These are phyloP conservation scores for Pempheris klunzingeri DNA, from an alignment of 2,797 vertebrate species.

Conservation along the genomic window DNA sequence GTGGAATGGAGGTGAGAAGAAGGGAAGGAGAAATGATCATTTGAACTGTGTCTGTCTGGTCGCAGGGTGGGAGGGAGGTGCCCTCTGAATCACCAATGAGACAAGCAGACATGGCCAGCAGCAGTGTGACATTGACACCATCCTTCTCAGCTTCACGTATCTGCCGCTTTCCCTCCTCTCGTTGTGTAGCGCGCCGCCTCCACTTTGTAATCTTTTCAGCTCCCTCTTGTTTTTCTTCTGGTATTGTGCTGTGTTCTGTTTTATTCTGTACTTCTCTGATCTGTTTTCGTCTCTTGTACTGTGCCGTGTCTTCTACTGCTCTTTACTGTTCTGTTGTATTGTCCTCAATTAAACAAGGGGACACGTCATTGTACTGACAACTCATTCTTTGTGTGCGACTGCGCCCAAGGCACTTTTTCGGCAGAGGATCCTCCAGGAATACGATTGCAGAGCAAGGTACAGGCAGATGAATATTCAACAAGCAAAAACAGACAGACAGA, in stretches of 20 bases:
- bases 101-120: conserved; percentile 45
- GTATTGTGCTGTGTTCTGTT: conserved; percentile 39
- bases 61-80: conserved; percentile 30
- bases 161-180: background rate
- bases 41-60: conserved; percentile 63
- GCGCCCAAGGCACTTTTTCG: conserved; percentile 56
- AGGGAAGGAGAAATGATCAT: conserved; percentile 62
- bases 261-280: conserved; percentile 61
- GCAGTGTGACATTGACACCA: conserved; percentile 46
- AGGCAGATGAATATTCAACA: conserved; percentile 68
- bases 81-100: conserved; percentile 66
- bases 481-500: conserved; percentile 26
- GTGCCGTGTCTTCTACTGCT: conserved; percentile 33
- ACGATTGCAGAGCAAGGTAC: conserved; percentile 59
- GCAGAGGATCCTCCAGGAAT: conserved; percentile 62
- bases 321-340: conserved; percentile 58
- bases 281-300: conserved; percentile 47
- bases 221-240: conserved; percentile 49
- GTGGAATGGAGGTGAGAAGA: conserved; percentile 51
- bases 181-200: background rate
- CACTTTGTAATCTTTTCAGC: conserved; percentile 47
- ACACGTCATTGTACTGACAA: conserved; percentile 64
- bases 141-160: conserved; percentile 13
- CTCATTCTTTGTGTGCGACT: conserved; percentile 37
- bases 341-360: conserved; percentile 72